phyloP scores from a whole-genome alignment of 2,888 invertebrate genomes.

The Abrostola triplasia region DNA sequence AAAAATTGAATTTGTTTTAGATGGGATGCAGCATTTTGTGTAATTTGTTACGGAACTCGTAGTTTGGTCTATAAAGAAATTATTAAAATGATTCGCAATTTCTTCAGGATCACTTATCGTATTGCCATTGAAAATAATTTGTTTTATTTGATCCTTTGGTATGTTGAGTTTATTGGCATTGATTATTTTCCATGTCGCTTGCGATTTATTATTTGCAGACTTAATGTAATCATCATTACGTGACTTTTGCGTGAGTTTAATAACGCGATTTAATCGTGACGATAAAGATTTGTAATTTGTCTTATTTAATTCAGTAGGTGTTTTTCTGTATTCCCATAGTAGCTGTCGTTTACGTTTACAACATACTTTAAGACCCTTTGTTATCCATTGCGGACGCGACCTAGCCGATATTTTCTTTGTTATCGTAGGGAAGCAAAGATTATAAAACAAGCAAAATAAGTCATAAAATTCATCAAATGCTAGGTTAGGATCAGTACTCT shows the following conservation, averaged over 20 bases:
- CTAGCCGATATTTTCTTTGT: conserved; percentile 1
- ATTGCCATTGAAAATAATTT: background rate
- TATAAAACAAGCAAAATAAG: conserved; percentile 2
- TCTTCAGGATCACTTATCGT: background rate
- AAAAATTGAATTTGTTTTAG: conserved; percentile 5
- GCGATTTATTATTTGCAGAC: conserved; percentile 1
- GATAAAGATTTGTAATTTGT: background rate
- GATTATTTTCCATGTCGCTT: conserved; percentile 9
- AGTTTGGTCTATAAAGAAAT: conserved; percentile 1
- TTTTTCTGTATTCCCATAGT: conserved; percentile 3
- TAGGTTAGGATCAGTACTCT: conserved; percentile 1
- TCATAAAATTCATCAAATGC: conserved; percentile 8
- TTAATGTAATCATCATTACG: conserved; percentile 4
- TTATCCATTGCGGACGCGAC: conserved; percentile 2
- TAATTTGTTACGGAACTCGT: background rate
- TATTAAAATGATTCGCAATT: conserved; percentile 5
- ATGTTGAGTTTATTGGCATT: background rate
- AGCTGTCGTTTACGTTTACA: conserved; percentile 6
- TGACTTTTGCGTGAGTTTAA: conserved; percentile 8
- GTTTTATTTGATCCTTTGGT: conserved; percentile 6
- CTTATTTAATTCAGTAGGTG: background rate
- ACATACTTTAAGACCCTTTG: conserved; percentile 2
- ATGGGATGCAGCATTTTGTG: background rate
- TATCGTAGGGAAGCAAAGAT: conserved; percentile 6
- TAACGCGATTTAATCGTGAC: conserved; percentile 3